Percentiles rank a stretch among this genome's conserved stretches.
phyloP scores from a whole-genome alignment of 1,140 invertebrate genomes.

The Drosophila littoralis region DNA sequence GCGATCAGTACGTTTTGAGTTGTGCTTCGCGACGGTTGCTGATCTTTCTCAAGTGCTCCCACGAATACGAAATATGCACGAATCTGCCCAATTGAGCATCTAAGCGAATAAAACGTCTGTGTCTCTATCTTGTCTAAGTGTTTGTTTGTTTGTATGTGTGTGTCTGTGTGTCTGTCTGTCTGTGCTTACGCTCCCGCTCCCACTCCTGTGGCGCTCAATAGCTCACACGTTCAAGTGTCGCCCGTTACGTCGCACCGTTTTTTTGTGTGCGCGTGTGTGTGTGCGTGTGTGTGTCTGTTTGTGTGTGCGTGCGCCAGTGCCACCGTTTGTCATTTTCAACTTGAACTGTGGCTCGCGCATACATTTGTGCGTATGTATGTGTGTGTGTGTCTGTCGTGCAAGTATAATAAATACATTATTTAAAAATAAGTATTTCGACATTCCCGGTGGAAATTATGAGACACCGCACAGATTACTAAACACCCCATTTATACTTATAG shows the following conservation, averaged over 20 bases:
- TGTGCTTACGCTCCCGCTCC: conserved; percentile 52
- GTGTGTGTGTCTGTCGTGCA: conserved; percentile 21
- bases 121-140: conserved; percentile 49
- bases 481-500: conserved; percentile 18
- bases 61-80: conserved; percentile 53
- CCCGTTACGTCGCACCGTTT: background rate
- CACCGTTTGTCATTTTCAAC: conserved; percentile 56
- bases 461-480: conserved; percentile 40
- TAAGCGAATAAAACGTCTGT: conserved; percentile 49
- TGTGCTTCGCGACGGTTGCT: conserved; percentile 82
- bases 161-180: conserved; percentile 30
- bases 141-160: conserved; percentile 9
- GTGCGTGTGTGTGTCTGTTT: conserved; percentile 13
- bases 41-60: conserved; percentile 69
- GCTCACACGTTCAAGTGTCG: conserved; percentile 34
- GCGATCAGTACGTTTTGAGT: conserved; percentile 83
- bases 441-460: conserved; percentile 64
- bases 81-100: conserved; percentile 57
- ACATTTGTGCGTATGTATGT: conserved; percentile 30
- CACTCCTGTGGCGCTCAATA: conserved; percentile 9
- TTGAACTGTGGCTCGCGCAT: conserved; percentile 67
- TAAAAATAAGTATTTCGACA: conserved; percentile 82
- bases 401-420: conserved; percentile 50
- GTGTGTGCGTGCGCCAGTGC: conserved; percentile 35
- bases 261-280: background rate